Evolutionary conservation across 2,797 vertebrate species (phyloP), one percentile per base, ranked within the genome.

Genomic region (Pogonophryne albipinna): DNA sequence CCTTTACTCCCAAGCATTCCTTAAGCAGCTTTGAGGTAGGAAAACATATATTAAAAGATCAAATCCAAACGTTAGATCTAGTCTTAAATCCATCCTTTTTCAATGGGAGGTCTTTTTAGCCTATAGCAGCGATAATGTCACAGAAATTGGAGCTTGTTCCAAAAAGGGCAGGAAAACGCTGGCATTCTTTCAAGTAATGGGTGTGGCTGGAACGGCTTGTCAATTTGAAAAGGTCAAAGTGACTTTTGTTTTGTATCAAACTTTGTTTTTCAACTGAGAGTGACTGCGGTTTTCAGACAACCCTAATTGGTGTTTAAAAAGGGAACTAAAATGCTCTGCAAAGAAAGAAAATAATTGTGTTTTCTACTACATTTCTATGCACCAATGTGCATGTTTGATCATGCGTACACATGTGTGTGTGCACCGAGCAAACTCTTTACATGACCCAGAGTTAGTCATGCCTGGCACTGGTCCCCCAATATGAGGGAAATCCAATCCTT

Each of bases 401-500:
- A 66, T 68, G 75, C 41, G 42, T 63, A 11, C 34, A 38, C 8
- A 38, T 38, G 34, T 34, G 19, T 65, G 58, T 69, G 66, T 66
- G 56, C 16, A 57, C 55, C 31, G 27, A 67, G 42, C n/a, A 20
- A 79, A 75, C 70, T 85, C 52, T 78, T 79, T 73, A 88, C 84
- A 83, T 59, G 79, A 85, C 72, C 68, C 69, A 47, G 71, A 80
- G 80, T 80, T 71, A 90, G 73, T 91, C 87, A 87, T 88, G 85
- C 70, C 80, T 93, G 89, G 92, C 91, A 89, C 73, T 27, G 53
- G 14, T 80, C 85, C 75, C 58, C 51, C 63, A 71, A 50, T 76
- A 88, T 60, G 67, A 88, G 20, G 78, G 90, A 90, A 91, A 91
- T 64, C 78, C 34, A 88, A 92, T 89, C 78, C 75, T 76, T 80